Conservation (phyloP, 2,113 vertebrate species). For the Pachypanchax playfairii region DNA sequence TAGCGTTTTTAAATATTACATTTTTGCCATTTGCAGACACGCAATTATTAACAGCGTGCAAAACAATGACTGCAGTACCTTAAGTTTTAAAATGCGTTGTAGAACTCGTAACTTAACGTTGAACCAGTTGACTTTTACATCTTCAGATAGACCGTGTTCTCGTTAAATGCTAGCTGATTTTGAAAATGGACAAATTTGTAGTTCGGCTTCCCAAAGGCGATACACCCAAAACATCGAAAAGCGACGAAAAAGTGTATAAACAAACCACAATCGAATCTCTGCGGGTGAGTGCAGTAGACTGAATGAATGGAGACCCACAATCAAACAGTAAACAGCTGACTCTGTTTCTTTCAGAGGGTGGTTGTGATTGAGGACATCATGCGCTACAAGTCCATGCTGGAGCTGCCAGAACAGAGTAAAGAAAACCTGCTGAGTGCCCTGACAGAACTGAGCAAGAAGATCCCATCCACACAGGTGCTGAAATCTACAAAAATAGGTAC, state of each 20-base stretch:
- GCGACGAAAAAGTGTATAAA: constrained; percentile 78
- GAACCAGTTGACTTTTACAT: not conserved
- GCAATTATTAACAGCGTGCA: too few relatives aligned
- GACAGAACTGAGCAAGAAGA: constrained; percentile 91
- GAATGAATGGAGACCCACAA: too few relatives aligned
- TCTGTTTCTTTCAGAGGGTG: constrained; percentile 87
- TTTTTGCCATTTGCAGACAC: not conserved
- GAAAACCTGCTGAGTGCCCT: constrained; percentile 87
- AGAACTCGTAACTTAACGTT: not conserved
- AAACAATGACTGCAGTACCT: not conserved
- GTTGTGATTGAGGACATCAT: constrained; percentile 96
- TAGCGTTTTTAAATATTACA: not conserved
- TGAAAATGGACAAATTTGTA: constrained; percentile 89
- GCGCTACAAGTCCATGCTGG: constrained; percentile 88
- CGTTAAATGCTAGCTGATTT: not conserved
- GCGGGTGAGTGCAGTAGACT: constrained; percentile 89
- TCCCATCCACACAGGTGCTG: constrained; percentile 92
- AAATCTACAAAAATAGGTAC: constrained; percentile 90
- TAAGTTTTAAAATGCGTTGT: not conserved
- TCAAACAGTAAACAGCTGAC: too few relatives aligned
- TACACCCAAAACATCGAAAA: constrained; percentile 58
- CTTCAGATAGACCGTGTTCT: too few relatives aligned
- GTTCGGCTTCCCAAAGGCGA: constrained; percentile 76
- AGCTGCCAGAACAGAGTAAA: constrained; percentile 86
- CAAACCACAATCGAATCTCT: constrained; percentile 92